Conservation (phyloP, 2,113 vertebrate species). For the Dasyornis broadbenti region DNA sequence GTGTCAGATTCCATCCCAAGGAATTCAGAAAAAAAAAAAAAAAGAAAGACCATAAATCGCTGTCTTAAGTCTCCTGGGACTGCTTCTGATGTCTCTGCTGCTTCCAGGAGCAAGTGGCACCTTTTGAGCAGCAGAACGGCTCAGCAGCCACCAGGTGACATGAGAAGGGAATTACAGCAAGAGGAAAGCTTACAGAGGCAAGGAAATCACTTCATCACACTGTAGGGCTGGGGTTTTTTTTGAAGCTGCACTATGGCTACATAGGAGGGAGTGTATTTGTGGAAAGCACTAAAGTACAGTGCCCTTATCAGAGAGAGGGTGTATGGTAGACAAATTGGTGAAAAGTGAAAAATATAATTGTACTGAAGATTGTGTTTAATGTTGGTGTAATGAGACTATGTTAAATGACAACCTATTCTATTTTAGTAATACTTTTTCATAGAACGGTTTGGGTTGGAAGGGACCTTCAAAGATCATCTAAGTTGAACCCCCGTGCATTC, state of each 20-base stretch:
- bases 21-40: background rate
- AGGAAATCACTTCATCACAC: background rate
- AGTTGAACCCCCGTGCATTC: rapidly evolving
- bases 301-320: background rate
- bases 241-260: background rate
- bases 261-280: background rate
- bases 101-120: background rate
- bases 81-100: background rate
- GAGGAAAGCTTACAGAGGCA: background rate
- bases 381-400: background rate
- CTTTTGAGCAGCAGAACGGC: background rate
- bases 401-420: background rate
- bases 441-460: background rate
- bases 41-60: background rate
- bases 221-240: background rate
- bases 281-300: background rate
- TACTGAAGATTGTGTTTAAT: background rate
- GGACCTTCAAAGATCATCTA: background rate
- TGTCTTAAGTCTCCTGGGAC: background rate
- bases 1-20: background rate
- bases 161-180: constrained; percentile 12
- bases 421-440: background rate
- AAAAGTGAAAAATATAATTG: background rate
- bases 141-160: constrained; percentile 53
- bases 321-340: background rate